Evolutionary conservation across 2,888 invertebrate genomes (phyloP).

Genomic region (Volucella zonaria): DNA sequence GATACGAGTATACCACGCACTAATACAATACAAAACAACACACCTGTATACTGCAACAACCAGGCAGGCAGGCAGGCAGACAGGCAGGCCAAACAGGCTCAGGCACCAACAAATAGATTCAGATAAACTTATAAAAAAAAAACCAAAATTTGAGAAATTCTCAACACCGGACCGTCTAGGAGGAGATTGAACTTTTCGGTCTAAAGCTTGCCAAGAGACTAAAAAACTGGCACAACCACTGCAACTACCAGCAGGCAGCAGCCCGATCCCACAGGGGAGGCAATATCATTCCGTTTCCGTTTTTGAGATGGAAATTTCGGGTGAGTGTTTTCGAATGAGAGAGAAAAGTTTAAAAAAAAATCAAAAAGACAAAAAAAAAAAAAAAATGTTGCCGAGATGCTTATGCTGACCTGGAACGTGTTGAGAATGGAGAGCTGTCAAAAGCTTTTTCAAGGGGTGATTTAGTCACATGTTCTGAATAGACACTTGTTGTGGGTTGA

Average conservation of each 20-base stretch:
- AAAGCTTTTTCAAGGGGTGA: slow-evolving; percentile 23
- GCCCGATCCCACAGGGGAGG: slow-evolving; percentile 42
- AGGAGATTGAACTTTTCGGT: slow-evolving; percentile 66
- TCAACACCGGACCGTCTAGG: slow-evolving; percentile 46
- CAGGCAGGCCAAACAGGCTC: neutral
- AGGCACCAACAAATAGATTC: neutral
- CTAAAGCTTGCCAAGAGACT: slow-evolving; percentile 72
- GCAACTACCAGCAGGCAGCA: slow-evolving; percentile 13
- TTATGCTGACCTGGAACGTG: slow-evolving; percentile 45
- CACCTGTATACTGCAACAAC: slow-evolving; percentile 60
- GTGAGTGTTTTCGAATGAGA: slow-evolving; percentile 5
- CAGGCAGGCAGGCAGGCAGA: neutral
- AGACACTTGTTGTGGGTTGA: slow-evolving; percentile 20
- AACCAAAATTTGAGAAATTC: slow-evolving; percentile 20
- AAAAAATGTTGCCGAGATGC: slow-evolving; percentile 64
- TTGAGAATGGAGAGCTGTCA: slow-evolving; percentile 18
- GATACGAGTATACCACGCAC: too few species aligned
- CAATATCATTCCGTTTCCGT: too few species aligned
- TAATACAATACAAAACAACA: slow-evolving; percentile 29
- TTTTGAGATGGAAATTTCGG: neutral
- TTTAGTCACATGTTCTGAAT: slow-evolving; percentile 14
- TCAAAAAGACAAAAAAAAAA: too few species aligned
- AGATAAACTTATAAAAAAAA: neutral
- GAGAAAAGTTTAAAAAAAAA: neutral
- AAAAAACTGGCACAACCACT: slow-evolving; percentile 37